These are phyloP conservation scores for Acanthornis magna DNA, from an alignment of 2,797 vertebrate species.

Conservation along the genomic window DNA sequence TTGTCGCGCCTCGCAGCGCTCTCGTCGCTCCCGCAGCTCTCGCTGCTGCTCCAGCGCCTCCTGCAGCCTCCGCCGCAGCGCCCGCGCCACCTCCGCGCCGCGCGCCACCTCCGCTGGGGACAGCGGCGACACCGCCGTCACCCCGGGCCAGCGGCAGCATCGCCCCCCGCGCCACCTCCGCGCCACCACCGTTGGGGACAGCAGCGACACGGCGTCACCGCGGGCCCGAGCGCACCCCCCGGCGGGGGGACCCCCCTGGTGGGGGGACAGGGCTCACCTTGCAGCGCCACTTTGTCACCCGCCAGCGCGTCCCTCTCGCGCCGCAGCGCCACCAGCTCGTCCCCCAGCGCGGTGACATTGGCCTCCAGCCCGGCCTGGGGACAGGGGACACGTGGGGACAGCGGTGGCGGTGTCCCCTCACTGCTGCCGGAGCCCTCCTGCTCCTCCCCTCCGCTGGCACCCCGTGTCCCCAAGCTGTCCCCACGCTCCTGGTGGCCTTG, in stretches of 20 bases:
- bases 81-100: neutral
- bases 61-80: conserved; percentile 5
- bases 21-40: neutral
- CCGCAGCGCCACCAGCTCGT: neutral
- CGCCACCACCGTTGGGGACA: no score
- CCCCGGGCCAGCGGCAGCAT: no score
- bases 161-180: no score
- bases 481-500: neutral
- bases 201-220: no score
- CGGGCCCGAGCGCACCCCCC: no score
- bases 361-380: conserved; percentile 13
- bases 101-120: neutral
- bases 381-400: neutral
- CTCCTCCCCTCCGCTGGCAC: neutral
- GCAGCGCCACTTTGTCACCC: neutral
- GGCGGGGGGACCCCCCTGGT: no score
- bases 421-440: neutral
- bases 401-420: accelerated
- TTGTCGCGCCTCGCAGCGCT: conserved; percentile 3
- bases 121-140: neutral
- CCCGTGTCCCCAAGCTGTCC: neutral
- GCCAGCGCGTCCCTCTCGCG: neutral
- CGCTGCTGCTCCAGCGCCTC: neutral
- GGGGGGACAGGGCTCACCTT: neutral
- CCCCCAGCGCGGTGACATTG: neutral